A percentile compares a stretch with the other conserved stretches of the same genome.
phyloP scores from a whole-genome alignment of 2,888 invertebrate genomes.

The Iphiclides podalirius region DNA sequence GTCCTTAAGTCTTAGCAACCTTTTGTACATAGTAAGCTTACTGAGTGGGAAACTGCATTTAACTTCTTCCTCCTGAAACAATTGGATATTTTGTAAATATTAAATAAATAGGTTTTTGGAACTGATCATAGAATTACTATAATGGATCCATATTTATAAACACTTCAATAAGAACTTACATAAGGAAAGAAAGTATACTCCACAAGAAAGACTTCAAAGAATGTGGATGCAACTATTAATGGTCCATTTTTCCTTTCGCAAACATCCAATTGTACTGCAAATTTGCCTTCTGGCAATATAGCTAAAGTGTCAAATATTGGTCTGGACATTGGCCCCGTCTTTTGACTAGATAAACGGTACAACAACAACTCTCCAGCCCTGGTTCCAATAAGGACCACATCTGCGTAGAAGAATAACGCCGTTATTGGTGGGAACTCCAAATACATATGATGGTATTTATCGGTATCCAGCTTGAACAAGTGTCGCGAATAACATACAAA shows the following conservation, averaged over 20 bases:
- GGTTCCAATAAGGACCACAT: constrained; percentile 57
- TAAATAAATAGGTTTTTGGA: too few species aligned
- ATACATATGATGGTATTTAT: constrained; percentile 54
- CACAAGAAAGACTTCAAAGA: constrained; percentile 51
- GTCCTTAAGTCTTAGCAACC: constrained; percentile 50
- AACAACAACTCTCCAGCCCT: constrained; percentile 52
- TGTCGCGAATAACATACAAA: constrained; percentile 63
- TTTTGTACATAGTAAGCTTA: constrained; percentile 54
- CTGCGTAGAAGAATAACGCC: constrained; percentile 62
- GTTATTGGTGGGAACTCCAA: constrained; percentile 62
- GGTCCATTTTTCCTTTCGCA: constrained; percentile 59
- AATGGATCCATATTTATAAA: too few species aligned
- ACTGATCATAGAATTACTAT: too few species aligned
- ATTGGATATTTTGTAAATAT: background rate
- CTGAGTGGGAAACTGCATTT: constrained; percentile 43
- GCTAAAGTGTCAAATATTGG: constrained; percentile 55
- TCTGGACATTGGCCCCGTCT: constrained; percentile 32
- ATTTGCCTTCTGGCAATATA: constrained; percentile 53
- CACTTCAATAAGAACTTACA: constrained; percentile 48
- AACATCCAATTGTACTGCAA: constrained; percentile 59
- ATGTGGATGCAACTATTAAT: constrained; percentile 54
- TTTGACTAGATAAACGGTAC: constrained; percentile 57
- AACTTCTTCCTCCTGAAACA: constrained; percentile 47
- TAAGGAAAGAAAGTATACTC: constrained; percentile 57
- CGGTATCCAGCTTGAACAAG: constrained; percentile 61